Evolutionary conservation across 2,797 vertebrate genomes (phyloP).

Genomic region (Gila robusta): DNA sequence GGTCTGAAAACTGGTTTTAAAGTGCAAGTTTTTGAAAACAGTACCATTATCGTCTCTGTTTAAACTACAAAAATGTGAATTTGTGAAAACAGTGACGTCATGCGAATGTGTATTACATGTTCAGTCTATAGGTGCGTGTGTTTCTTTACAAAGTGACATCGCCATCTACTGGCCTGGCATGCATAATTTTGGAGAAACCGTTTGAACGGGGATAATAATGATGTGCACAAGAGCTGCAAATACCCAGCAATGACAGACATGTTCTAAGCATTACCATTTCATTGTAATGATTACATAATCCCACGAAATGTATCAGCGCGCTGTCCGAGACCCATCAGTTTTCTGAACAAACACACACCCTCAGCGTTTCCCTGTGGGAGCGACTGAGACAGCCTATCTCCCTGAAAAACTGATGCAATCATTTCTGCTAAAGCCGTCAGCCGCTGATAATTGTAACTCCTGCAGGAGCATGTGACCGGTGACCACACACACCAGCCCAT

Average conservation of each 20-base stretch:
- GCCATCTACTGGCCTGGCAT: no score
- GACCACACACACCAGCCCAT: not conserved
- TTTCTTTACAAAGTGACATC: no score
- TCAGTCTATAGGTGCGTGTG: no score
- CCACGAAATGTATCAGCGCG: conserved; percentile 48
- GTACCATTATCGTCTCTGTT: no score
- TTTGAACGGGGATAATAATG: no score
- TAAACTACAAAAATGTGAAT: no score
- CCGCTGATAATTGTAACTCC: conserved; percentile 38
- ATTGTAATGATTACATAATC: conserved; percentile 47
- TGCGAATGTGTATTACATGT: no score
- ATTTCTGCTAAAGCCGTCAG: conserved; percentile 47
- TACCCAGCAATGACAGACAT: not conserved
- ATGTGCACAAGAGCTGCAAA: not conserved
- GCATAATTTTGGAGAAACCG: no score
- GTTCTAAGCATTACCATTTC: conserved; percentile 10
- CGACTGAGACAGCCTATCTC: conserved; percentile 65
- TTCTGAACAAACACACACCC: conserved; percentile 76
- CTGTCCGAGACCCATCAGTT: conserved; percentile 71
- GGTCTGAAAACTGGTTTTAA: no score
- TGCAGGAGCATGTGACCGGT: conserved; percentile 7
- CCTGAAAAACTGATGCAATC: conserved; percentile 55
- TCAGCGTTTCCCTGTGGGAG: conserved; percentile 69
- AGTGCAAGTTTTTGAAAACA: no score
- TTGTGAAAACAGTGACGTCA: no score